Evolutionary conservation across 2,888 invertebrate species (phyloP), one percentile per base, ranked within the genome.

Genomic region (Lochmaea capreae): DNA sequence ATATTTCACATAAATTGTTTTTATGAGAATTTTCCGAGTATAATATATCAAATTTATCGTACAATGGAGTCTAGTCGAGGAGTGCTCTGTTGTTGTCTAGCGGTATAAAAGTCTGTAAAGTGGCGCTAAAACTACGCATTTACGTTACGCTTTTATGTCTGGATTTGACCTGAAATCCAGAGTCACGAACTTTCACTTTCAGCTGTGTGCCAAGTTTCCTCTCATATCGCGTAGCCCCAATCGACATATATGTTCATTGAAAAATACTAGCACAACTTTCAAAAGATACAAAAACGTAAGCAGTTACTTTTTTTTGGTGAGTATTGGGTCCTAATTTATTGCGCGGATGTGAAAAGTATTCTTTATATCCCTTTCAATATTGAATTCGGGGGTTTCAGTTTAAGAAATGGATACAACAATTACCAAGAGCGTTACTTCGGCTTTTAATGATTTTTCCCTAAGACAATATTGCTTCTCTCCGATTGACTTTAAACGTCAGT

Each of bases 111-210:
- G 68, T 72, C 72, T 67, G 67, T 70, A 73, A 73, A 74, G 76
- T 76, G 76, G 72, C 72, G 75, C 76, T 78, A 75, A 79, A 78
- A 79, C 77, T 79, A 81, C 79, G 79, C 79, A 80, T 80, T 79
- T 78, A 80, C 80, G 79, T 79, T 78, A 80, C 81, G 80, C 80
- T 80, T 80, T 81, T 81, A 80, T 80, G 80, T 78, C 78, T 77
- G 82, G 74, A 80, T 81, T 78, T 81, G 81, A 82, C 81, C 81
- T 81, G 76, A 82, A 81, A 81, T 80, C 79, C 78, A 72, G 77
- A 79, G 79, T 80, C 81, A 81, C 78, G 80, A 81, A 80, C 82
- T 83, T 79, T 82, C 79, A 82, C 82, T 83, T 82, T 82, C 81
- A 75, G 78, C 81, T 83, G 81, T 82, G 81, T 75, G 78, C 74